Evolutionary conservation across 2,797 vertebrate species (phyloP).

Genomic region (Scyliorhinus canicula): DNA sequence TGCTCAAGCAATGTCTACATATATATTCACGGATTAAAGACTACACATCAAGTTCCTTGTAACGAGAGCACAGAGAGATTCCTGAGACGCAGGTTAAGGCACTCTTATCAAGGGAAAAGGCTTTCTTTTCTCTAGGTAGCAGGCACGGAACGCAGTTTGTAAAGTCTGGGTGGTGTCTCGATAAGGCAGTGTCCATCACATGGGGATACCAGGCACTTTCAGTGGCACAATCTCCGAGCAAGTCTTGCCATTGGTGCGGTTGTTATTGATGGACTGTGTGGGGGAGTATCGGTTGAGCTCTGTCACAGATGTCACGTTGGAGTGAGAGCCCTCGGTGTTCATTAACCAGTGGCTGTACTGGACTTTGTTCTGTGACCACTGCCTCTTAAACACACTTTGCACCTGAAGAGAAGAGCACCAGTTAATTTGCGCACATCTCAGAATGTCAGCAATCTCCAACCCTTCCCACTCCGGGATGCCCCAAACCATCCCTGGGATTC

Average conservation of each 20-base stretch:
- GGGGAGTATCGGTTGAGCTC: background rate
- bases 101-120: background rate
- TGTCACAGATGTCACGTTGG: background rate
- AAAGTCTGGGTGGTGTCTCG: background rate
- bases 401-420: background rate
- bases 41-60: background rate
- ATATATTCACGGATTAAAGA: background rate
- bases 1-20: background rate
- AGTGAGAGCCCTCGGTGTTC: background rate
- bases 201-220: background rate
- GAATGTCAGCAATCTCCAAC: background rate
- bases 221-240: background rate
- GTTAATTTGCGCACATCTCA: background rate
- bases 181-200: background rate
- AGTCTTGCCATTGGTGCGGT: background rate
- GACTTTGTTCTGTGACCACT: slow-evolving; percentile 1
- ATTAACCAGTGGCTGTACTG: background rate
- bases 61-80: background rate
- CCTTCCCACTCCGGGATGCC: background rate
- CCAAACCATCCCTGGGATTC: too few relatives aligned
- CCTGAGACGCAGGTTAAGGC: background rate
- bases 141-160: background rate
- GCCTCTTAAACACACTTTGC: background rate
- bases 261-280: background rate
- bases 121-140: background rate